phyloP scores from a whole-genome alignment of 2,888 invertebrate genomes.

The Aquatica leii region DNA sequence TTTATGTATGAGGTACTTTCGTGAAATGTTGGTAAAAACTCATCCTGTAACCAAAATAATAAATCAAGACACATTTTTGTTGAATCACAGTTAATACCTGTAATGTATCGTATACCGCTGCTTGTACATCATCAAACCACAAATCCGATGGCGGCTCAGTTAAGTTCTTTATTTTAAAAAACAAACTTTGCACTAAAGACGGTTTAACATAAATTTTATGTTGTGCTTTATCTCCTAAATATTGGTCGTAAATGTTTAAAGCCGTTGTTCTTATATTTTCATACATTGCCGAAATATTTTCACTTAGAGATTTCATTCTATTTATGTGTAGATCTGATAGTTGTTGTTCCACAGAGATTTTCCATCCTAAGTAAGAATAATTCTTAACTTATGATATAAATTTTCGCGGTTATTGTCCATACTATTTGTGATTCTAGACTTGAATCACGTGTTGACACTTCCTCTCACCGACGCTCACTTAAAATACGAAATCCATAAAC shows the following conservation, averaged over 20 bases:
- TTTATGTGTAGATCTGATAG: constrained; percentile 66
- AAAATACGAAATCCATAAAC: too few species aligned
- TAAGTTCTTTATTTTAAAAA: constrained; percentile 66
- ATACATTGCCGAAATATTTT: constrained; percentile 56
- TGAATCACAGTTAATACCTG: too few species aligned
- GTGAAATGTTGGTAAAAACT: constrained; percentile 72
- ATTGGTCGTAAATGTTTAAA: constrained; percentile 77
- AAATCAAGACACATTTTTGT: too few species aligned
- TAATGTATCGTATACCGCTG: constrained; percentile 71
- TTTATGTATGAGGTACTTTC: constrained; percentile 72
- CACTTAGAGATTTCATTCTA: constrained; percentile 58
- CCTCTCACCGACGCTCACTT: too few species aligned
- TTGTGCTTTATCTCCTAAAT: constrained; percentile 75
- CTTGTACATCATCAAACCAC: constrained; percentile 88
- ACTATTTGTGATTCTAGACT: too few species aligned
- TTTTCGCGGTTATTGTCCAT: too few species aligned
- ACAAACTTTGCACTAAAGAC: constrained; percentile 66
- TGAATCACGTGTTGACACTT: too few species aligned
- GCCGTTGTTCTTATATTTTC: constrained; percentile 71
- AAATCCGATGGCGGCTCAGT: constrained; percentile 71
- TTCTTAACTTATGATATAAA: too few species aligned
- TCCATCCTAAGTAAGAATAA: too few species aligned
- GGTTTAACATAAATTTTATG: constrained; percentile 71
- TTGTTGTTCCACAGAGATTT: constrained; percentile 76
- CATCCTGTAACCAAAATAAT: constrained; percentile 64